These are phyloP conservation scores for Synodontis membranacea DNA, from an alignment of 2,113 vertebrate species.

Conservation along the genomic window DNA sequence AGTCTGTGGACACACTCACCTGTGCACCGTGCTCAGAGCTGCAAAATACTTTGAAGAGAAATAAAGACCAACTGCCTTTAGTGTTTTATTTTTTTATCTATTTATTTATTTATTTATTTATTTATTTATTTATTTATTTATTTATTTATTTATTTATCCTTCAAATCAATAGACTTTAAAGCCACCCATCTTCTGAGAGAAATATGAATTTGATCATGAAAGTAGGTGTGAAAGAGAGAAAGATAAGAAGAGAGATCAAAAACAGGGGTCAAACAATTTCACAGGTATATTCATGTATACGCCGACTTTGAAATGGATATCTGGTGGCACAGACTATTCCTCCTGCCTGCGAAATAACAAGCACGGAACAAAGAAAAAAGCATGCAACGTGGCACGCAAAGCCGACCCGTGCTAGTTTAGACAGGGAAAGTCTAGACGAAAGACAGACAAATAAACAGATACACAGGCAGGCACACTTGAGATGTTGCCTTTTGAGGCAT, in stretches of 20 bases:
- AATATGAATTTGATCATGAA: conserved; percentile 39
- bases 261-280: conserved; percentile 10
- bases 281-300: neutral
- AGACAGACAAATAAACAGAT: conserved; percentile 8
- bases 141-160: too few species aligned
- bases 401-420: neutral
- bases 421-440: conserved; percentile 1
- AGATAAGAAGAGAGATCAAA: conserved; percentile 21
- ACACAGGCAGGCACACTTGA: conserved; percentile 2
- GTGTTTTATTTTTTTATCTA: neutral
- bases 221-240: conserved; percentile 5
- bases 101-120: too few species aligned
- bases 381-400: neutral
- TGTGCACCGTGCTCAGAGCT: neutral
- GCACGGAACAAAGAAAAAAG: neutral
- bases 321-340: neutral
- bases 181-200: conserved; percentile 20
- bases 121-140: too few species aligned
- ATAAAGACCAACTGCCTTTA: conserved; percentile 12
- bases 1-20: neutral
- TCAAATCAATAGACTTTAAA: conserved; percentile 32
- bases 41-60: conserved; percentile 20
- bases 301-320: conserved; percentile 10
- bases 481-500: conserved; percentile 26
- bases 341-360: neutral